Percentiles rank a stretch among this genome's conserved stretches.
Conservation (phyloP, 2,888 invertebrate genomes). For the Alitta virens region DNA sequence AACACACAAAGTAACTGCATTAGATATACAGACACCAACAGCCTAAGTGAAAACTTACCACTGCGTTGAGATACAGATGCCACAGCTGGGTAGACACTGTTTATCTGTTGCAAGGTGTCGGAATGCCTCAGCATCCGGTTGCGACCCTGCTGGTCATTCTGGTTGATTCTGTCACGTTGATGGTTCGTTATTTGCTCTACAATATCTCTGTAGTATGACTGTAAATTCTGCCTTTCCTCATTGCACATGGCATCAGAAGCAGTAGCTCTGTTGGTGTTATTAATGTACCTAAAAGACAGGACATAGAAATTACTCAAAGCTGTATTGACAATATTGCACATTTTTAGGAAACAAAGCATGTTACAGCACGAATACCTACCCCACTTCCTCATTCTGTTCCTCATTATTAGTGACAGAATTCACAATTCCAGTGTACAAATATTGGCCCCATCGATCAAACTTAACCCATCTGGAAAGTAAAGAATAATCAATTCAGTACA, state of each 20-base stretch:
- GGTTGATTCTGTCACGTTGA: conserved; percentile 12
- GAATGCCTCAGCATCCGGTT: not conserved
- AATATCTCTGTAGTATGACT: conserved; percentile 27
- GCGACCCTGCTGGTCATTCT: not conserved
- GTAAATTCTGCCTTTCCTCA: conserved; percentile 9
- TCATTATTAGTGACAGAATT: conserved; percentile 52
- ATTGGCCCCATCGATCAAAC: conserved; percentile 78
- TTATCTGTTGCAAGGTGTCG: too few relatives aligned
- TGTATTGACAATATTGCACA: too few relatives aligned
- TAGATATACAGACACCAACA: too few relatives aligned
- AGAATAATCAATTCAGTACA: not conserved
- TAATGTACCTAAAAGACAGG: too few relatives aligned
- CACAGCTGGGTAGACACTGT: too few relatives aligned
- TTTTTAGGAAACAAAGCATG: too few relatives aligned
- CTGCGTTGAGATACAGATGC: too few relatives aligned
- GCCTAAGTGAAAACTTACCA: too few relatives aligned
- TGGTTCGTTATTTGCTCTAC: conserved; percentile 20
- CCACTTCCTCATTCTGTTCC: not conserved
- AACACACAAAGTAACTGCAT: too few relatives aligned
- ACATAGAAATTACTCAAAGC: too few relatives aligned
- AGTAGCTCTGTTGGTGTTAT: too few relatives aligned
- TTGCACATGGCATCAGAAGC: not conserved
- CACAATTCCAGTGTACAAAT: conserved; percentile 81
- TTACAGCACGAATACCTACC: not conserved
- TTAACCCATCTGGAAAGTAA: conserved; percentile 69